Conservation (phyloP, 2,113 vertebrate genomes). For the Condylura cristata region DNA sequence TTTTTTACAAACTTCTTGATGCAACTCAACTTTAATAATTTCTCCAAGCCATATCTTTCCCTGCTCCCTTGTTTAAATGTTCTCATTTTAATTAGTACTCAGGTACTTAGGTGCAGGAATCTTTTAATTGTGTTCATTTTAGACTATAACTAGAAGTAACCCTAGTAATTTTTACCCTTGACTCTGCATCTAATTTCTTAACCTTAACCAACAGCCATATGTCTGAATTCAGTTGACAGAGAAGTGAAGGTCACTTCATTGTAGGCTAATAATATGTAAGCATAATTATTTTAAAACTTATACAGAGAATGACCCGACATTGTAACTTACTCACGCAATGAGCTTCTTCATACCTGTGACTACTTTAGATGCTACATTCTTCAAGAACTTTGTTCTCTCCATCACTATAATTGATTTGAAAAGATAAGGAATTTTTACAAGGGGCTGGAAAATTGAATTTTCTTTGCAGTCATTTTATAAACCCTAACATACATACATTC, state of each 20-base stretch:
- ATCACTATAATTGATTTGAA: slow-evolving; percentile 73
- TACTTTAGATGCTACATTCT: slow-evolving; percentile 72
- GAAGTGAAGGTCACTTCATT: background rate
- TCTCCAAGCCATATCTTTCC: background rate
- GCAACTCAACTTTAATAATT: background rate
- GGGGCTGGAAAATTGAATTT: slow-evolving; percentile 79
- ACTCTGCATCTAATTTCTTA: background rate
- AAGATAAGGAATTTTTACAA: slow-evolving; percentile 77
- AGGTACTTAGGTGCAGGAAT: background rate
- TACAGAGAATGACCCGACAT: slow-evolving; percentile 16
- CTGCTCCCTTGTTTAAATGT: background rate
- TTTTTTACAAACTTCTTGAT: background rate
- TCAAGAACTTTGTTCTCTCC: slow-evolving; percentile 67
- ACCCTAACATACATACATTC: slow-evolving; percentile 72
- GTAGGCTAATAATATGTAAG: background rate
- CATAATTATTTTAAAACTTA: background rate
- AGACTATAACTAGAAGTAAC: background rate
- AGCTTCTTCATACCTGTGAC: slow-evolving; percentile 74
- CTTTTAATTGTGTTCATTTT: background rate
- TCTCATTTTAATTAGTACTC: background rate
- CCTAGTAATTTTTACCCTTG: background rate
- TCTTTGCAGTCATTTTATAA: slow-evolving; percentile 70
- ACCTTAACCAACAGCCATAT: background rate
- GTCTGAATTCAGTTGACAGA: background rate
- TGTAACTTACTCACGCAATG: slow-evolving; percentile 67